Evolutionary conservation across 2,888 invertebrate species (phyloP).

Genomic region (Psylliodes chrysocephalus): DNA sequence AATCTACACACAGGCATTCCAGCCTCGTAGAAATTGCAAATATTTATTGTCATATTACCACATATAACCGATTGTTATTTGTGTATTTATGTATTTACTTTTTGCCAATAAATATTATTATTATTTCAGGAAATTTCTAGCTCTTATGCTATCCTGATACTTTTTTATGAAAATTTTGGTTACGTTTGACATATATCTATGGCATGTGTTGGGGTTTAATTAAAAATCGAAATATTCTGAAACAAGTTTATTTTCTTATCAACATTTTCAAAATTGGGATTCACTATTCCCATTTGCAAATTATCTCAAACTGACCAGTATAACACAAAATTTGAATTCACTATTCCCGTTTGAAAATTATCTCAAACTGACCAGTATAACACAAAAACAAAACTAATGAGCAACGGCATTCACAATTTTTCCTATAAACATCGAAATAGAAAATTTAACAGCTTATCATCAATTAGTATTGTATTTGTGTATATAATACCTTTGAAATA

Average conservation of each 20-base stretch:
- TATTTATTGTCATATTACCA: no score
- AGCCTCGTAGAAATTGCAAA: no score
- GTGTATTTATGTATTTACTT: no score
- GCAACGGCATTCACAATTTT: background rate
- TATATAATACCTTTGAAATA: conserved; percentile 9
- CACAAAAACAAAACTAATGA: background rate
- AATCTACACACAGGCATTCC: no score
- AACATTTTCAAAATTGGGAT: background rate
- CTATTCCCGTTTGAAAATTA: conserved; percentile 1
- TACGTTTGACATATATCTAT: no score
- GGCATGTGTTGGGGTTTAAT: no score
- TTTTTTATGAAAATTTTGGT: no score
- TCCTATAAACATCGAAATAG: no score
- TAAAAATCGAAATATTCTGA: background rate
- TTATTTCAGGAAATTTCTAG: no score
- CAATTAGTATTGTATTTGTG: background rate
- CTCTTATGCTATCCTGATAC: no score
- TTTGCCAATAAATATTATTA: no score
- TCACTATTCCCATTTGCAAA: conserved; percentile 4
- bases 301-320: conserved; percentile 1
- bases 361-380: conserved; percentile 3
- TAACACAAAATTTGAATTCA: background rate
- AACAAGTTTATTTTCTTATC: background rate
- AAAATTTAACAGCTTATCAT: background rate
- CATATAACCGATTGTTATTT: no score